A percentile compares a stretch with the other conserved stretches of the same genome.
phyloP scores from a whole-genome alignment of 2,888 invertebrate species.

The Neuroscelio doddi region DNA sequence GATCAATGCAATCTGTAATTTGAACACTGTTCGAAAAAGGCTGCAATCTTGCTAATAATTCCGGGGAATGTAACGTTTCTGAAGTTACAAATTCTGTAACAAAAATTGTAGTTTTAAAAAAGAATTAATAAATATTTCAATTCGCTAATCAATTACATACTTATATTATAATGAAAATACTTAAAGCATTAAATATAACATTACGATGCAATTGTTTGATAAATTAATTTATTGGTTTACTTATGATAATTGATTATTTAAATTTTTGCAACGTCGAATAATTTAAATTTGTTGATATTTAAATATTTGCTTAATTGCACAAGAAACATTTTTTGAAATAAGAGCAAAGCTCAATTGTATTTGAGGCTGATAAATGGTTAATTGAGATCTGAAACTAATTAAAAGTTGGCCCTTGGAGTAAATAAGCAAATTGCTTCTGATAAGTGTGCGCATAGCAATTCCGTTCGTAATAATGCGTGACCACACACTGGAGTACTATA shows the following conservation, averaged over 20 bases:
- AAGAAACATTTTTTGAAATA: not conserved
- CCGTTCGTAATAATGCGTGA: slow-evolving; percentile 35
- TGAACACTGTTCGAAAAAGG: slow-evolving; percentile 41
- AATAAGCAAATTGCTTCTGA: slow-evolving; percentile 43
- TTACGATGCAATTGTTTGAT: too few relatives aligned
- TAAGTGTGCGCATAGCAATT: slow-evolving; percentile 33
- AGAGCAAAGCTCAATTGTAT: too few relatives aligned
- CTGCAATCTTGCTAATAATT: slow-evolving; percentile 46
- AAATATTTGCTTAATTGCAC: too few relatives aligned
- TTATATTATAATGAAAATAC: too few relatives aligned
- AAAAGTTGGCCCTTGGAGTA: slow-evolving; percentile 33
- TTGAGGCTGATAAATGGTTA: slow-evolving; percentile 10
- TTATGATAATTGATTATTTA: too few relatives aligned
- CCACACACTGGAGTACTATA: slow-evolving; percentile 37
- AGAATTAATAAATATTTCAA: slow-evolving; percentile 2
- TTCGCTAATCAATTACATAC: too few relatives aligned
- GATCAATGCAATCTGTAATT: slow-evolving; percentile 59
- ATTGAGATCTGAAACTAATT: slow-evolving; percentile 10
- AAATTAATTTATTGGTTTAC: too few relatives aligned
- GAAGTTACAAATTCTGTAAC: slow-evolving; percentile 52
- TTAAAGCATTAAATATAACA: too few relatives aligned
- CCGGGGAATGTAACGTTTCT: slow-evolving; percentile 42
- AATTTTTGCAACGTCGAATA: not conserved
- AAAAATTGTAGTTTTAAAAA: slow-evolving; percentile 11
- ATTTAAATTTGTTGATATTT: not conserved